Evolutionary conservation across 2,797 vertebrate genomes (phyloP).

Genomic region (Neosilurus mollespiculum): DNA sequence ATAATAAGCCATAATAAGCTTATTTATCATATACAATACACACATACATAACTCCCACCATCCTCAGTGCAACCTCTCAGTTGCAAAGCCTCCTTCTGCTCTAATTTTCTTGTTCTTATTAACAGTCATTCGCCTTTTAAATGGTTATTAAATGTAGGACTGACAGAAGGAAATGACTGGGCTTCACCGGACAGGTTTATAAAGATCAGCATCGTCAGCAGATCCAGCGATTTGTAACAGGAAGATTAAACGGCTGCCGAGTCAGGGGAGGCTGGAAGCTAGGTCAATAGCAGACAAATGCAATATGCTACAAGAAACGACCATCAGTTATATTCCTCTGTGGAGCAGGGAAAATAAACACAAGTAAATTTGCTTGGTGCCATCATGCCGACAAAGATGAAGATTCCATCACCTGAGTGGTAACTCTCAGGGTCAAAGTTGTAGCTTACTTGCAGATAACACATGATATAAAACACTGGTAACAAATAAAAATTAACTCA

Average conservation of each 20-base stretch:
- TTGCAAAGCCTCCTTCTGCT: background rate
- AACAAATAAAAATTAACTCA: background rate
- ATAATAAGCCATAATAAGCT: constrained; percentile 42
- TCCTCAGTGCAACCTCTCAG: background rate
- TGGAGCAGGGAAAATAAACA: background rate
- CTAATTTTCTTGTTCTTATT: background rate
- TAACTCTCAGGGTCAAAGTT: background rate
- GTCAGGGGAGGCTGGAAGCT: constrained; percentile 59
- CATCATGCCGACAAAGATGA: background rate
- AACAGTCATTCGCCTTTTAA: background rate
- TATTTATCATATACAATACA: background rate
- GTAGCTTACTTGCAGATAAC: background rate
- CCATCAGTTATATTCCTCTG: constrained; percentile 12
- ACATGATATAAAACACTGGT: background rate
- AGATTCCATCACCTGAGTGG: background rate
- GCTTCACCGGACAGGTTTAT: constrained; percentile 59
- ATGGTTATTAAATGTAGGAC: constrained; percentile 21
- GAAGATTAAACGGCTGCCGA: constrained; percentile 56
- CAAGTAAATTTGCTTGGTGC: background rate
- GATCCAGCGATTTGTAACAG: constrained; percentile 52
- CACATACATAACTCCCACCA: constrained; percentile 9
- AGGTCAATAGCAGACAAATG: constrained; percentile 50
- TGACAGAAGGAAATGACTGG: constrained; percentile 49
- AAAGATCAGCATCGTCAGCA: constrained; percentile 59
- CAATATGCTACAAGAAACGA: constrained; percentile 39